Evolutionary conservation across 2,797 vertebrate species (phyloP), one percentile per base, ranked within the genome.

Genomic region (Xiphophorus birchmanni): DNA sequence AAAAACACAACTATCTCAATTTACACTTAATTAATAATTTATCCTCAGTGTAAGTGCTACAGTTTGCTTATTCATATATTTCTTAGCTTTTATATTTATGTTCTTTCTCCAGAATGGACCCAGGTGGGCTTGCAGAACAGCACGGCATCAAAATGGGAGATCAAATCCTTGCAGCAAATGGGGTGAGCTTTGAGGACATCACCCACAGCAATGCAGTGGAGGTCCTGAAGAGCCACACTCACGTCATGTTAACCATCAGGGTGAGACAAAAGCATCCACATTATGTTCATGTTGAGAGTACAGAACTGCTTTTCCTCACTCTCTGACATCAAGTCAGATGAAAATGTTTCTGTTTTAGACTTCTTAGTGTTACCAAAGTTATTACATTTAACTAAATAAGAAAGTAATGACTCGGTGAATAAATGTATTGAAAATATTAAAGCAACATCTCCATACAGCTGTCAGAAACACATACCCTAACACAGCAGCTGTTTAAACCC

Each of bases 151-250:
- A 98, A 90, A 98, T 99, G 92, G 98, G 98, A 0, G 98, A 99
- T 95, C 98, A 99, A 93, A 98, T 99, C 93, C 95, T 99, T 90
- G 97, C 97, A 79, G 98, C 98, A 94, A 99, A 99, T 0, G 98
- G 98, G 82, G 95, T 99, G 94, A 97, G 95, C 92, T 99, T 99
- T 42, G 97, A 99, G 74, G 96, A 98, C 92, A 98, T 99, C 96
- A 99, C 97, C 93, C 98, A 99, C 92, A 99, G 97, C 95, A 97
- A 97, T 85, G 98, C 98, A 23, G 98, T 99, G 44, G 98, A 99
- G 89, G 97, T 99, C 88, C 94, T 99, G 85, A 99, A 97, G 94
- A 97, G 98, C 86, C 97, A 99, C 90, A 98, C 98, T 0, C 98
- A 99, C 73, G 95, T 99, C 93, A 98, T 99, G 97, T 80, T 99